Conservation (phyloP, 2,113 vertebrate species). For the Ailurus styani region DNA sequence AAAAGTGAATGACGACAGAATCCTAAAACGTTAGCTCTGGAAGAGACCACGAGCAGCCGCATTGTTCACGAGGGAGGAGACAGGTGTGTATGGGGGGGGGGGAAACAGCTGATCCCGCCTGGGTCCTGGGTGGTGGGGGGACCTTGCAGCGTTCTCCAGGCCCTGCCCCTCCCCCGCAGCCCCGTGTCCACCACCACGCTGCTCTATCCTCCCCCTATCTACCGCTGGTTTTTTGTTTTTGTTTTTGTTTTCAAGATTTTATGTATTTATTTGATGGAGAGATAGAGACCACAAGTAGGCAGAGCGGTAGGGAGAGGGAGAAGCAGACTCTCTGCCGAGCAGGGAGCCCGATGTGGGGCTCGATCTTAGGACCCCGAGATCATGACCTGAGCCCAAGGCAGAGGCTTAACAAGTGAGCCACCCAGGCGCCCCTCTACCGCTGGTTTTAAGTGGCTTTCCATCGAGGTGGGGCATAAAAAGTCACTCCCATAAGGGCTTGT, state of each 20-base stretch:
- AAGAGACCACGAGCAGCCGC: background rate
- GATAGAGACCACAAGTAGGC: too few relatives aligned
- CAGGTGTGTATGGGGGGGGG: too few relatives aligned
- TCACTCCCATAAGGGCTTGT: background rate
- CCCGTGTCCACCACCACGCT: rapidly evolving
- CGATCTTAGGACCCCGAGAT: too few relatives aligned
- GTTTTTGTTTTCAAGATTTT: too few relatives aligned
- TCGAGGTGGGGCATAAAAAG: background rate
- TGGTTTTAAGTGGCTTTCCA: background rate
- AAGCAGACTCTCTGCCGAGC: too few relatives aligned
- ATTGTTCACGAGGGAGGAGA: background rate
- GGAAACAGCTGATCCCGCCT: background rate
- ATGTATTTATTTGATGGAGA: too few relatives aligned
- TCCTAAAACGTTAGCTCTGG: background rate
- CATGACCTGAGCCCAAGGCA: too few relatives aligned
- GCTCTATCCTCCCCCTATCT: background rate
- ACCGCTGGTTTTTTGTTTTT: background rate
- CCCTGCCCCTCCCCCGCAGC: background rate
- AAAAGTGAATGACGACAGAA: background rate
- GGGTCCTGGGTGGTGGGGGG: background rate
- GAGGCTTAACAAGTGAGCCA: too few relatives aligned
- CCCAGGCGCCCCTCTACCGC: too few relatives aligned
- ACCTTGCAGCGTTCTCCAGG: background rate
- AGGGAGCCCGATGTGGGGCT: too few relatives aligned
- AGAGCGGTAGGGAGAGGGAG: too few relatives aligned